Evolutionary conservation across 2,888 invertebrate species (phyloP).

Genomic region (Dermolepida albohirtum): DNA sequence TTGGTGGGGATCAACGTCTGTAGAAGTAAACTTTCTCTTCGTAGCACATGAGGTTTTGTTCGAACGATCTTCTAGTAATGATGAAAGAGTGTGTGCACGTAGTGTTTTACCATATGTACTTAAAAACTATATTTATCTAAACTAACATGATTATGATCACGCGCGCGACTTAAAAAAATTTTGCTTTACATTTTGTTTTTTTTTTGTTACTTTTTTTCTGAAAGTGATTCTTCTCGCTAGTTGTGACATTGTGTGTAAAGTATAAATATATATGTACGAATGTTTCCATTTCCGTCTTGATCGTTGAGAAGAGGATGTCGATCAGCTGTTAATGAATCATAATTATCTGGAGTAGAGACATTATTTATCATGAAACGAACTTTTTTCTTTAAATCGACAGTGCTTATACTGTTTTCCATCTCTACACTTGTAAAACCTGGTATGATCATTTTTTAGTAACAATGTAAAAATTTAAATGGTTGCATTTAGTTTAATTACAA

Average conservation of each 20-base stretch:
- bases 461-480: too few species aligned
- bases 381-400: too few species aligned
- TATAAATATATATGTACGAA: neutral
- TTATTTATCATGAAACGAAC: too few species aligned
- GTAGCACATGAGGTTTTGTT: constrained; percentile 42
- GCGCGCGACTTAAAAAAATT: too few species aligned
- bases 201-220: constrained; percentile 3
- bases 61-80: constrained; percentile 37
- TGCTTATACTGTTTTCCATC: too few species aligned
- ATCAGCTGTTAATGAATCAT: constrained; percentile 41
- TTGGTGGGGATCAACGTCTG: constrained; percentile 48
- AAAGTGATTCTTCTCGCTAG: neutral
- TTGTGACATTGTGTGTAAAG: neutral
- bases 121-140: too few species aligned
- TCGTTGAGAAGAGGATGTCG: constrained; percentile 42
- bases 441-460: too few species aligned
- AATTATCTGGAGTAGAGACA: constrained; percentile 12
- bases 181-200: neutral
- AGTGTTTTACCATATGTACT: constrained; percentile 6
- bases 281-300: constrained; percentile 24
- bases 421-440: too few species aligned
- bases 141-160: too few species aligned
- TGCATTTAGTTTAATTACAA: too few species aligned
- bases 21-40: constrained; percentile 50
- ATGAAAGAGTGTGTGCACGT: constrained; percentile 31